These are phyloP conservation scores for Heliocidaris erythrogramma DNA, from an alignment of 35 echinoderm and acorn worm genomes.

Conservation along the genomic window DNA sequence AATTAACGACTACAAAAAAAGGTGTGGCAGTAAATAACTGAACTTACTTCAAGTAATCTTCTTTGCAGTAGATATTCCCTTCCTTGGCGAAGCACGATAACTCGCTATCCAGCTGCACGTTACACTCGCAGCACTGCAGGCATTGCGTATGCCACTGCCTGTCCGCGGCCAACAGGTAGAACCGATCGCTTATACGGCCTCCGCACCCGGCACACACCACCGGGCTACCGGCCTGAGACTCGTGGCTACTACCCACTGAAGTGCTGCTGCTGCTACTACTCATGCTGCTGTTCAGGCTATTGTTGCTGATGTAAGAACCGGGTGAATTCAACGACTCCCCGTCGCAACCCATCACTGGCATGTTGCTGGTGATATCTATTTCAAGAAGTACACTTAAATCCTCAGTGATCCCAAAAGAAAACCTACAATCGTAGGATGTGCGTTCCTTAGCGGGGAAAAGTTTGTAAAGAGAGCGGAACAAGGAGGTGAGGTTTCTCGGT, in stretches of 20 bases:
- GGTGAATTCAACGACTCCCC: background rate
- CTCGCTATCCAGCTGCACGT: slow-evolving; percentile 80
- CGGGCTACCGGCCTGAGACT: slow-evolving; percentile 23
- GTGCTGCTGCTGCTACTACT: background rate
- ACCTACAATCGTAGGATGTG: background rate
- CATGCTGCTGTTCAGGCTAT: background rate
- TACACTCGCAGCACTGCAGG: slow-evolving; percentile 79
- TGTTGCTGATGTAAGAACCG: background rate
- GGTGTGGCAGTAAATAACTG: no score
- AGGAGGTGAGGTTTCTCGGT: background rate
- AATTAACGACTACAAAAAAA: background rate
- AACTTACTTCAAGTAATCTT: slow-evolving; percentile 95
- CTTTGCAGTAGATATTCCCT: slow-evolving; percentile 96
- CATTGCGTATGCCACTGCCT: slow-evolving; percentile 87
- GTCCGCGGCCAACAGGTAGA: slow-evolving; percentile 88
- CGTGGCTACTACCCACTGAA: background rate
- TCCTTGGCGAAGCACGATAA: slow-evolving; percentile 94
- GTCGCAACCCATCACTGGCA: slow-evolving; percentile 25
- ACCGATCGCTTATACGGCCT: slow-evolving; percentile 82
- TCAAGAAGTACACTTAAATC: background rate
- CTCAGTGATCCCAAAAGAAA: background rate
- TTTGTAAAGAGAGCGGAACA: background rate
- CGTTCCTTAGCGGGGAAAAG: background rate
- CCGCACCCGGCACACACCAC: slow-evolving; percentile 86
- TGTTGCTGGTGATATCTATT: slow-evolving; percentile 11